These are phyloP conservation scores for Meles meles DNA, from an alignment of 2,113 vertebrate species.

Conservation along the genomic window DNA sequence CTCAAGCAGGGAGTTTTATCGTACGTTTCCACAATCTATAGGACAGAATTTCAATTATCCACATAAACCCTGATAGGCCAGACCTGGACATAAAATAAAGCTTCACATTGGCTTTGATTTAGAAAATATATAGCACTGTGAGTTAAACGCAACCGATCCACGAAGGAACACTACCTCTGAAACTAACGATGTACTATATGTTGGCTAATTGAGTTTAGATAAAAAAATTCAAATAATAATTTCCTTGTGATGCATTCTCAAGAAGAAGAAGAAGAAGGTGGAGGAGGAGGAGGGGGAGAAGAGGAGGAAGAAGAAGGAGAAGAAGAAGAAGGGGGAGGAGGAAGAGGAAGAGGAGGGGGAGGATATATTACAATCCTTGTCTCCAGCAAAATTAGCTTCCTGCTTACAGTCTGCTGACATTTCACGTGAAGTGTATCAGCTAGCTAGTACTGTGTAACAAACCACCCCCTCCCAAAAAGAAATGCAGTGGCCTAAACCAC, in stretches of 20 bases:
- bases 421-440: background rate
- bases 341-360: too few relatives aligned
- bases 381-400: background rate
- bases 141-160: background rate
- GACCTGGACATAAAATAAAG: background rate
- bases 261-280: too few relatives aligned
- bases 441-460: background rate
- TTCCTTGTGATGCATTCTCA: background rate
- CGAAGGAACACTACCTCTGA: background rate
- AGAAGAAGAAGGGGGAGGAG: rapidly evolving
- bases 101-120: background rate
- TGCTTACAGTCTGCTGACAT: background rate
- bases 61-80: background rate
- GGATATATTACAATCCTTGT: background rate
- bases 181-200: background rate
- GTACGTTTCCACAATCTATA: background rate
- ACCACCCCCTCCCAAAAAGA: background rate
- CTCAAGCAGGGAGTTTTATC: background rate
- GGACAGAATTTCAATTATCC: background rate
- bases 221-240: background rate
- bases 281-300: too few relatives aligned
- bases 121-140: background rate
- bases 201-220: background rate
- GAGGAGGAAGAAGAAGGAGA: too few relatives aligned
- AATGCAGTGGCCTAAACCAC: background rate